phyloP scores from a whole-genome alignment of 1,140 invertebrate species.

The Phymorhynchus buccinoides region DNA sequence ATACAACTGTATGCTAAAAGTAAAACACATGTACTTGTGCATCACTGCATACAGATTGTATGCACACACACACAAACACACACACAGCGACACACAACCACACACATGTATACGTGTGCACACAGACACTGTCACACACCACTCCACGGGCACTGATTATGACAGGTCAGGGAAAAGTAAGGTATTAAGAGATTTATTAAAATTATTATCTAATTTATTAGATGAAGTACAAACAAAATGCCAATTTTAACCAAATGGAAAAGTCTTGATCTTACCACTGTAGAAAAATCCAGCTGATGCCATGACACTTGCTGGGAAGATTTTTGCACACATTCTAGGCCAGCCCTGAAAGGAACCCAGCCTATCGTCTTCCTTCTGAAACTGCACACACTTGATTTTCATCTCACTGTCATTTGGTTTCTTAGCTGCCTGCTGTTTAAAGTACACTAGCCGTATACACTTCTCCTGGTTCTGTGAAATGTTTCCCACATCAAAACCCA shows the following conservation, averaged over 20 bases:
- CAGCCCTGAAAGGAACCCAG: neutral
- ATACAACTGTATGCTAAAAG: too few relatives aligned
- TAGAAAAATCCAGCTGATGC: constrained; percentile 13
- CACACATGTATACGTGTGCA: neutral
- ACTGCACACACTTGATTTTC: neutral
- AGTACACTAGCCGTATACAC: neutral
- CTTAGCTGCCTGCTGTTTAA: neutral
- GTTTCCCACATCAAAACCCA: constrained; percentile 25
- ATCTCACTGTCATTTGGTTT: neutral
- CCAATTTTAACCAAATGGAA: neutral
- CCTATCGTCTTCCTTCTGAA: neutral
- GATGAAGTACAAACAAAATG: neutral
- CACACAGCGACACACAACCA: neutral
- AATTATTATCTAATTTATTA: too few relatives aligned
- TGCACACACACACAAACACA: neutral
- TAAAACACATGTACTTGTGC: too few relatives aligned
- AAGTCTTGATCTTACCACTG: constrained; percentile 4
- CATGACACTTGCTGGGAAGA: neutral
- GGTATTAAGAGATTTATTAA: too few relatives aligned
- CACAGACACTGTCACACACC: constrained; percentile 2
- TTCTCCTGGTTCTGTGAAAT: constrained; percentile 13
- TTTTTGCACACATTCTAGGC: constrained; percentile 2
- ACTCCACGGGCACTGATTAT: too few relatives aligned
- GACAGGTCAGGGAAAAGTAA: too few relatives aligned
- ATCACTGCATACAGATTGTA: too few relatives aligned